Conservation (phyloP, 2,888 invertebrate genomes). For the Lochmaea capreae region DNA sequence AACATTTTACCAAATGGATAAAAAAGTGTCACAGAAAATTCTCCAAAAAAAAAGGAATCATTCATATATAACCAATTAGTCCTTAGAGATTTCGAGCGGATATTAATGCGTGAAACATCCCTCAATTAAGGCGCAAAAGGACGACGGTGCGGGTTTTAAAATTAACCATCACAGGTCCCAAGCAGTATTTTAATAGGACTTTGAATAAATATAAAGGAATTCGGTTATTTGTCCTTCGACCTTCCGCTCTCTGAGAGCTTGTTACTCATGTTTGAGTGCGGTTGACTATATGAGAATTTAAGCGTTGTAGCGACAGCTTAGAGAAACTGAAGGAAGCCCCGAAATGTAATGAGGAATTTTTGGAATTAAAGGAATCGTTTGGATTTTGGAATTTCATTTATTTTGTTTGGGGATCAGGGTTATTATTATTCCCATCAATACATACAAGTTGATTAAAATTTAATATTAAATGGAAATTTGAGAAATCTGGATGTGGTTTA, state of each 20-base stretch:
- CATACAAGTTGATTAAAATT: too few species aligned
- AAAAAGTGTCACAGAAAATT: too few species aligned
- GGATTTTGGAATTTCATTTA: conserved; percentile 7
- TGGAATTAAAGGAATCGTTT: conserved; percentile 4
- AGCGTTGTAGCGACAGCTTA: neutral
- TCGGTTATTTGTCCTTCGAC: conserved; percentile 33
- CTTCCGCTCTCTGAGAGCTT: conserved; percentile 9
- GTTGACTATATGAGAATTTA: conserved; percentile 18
- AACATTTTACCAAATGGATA: too few species aligned
- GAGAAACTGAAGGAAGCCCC: conserved; percentile 4
- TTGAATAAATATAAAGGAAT: conserved; percentile 42
- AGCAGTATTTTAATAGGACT: conserved; percentile 36
- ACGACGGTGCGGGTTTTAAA: conserved; percentile 33
- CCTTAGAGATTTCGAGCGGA: too few species aligned
- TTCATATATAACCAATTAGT: too few species aligned
- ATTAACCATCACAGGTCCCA: conserved; percentile 28
- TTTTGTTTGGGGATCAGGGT: neutral
- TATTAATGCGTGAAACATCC: conserved; percentile 17
- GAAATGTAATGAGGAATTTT: conserved; percentile 12
- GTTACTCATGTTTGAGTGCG: conserved; percentile 23
- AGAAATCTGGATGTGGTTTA: too few species aligned
- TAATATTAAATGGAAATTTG: too few species aligned
- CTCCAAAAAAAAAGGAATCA: too few species aligned
- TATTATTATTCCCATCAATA: too few species aligned
- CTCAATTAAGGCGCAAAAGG: conserved; percentile 36